Percentiles rank a stretch among this genome's conserved stretches.
These are phyloP conservation scores for Xylota segnis DNA, from an alignment of 2,888 invertebrate genomes.

Conservation along the genomic window DNA sequence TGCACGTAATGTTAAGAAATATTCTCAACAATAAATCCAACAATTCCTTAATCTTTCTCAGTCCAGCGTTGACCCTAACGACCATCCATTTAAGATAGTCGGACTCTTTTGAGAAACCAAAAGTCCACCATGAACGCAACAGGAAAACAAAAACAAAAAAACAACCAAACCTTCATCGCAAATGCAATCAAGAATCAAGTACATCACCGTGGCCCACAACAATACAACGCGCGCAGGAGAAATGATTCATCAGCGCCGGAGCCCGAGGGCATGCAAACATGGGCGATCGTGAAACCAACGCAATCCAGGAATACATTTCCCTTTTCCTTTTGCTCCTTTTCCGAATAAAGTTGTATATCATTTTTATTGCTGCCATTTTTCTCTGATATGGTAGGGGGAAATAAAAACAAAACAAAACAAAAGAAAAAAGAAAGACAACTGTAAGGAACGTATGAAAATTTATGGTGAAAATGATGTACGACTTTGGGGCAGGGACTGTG, in stretches of 20 bases:
- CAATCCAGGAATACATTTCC: conserved; percentile 37
- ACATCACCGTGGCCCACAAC: conserved; percentile 66
- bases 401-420: conserved; percentile 1
- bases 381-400: conserved; percentile 57
- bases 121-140: conserved; percentile 3
- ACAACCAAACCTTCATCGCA: conserved; percentile 25
- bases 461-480: conserved; percentile 53
- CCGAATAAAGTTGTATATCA: conserved; percentile 76
- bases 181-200: conserved; percentile 73
- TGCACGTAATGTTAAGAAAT: neutral
- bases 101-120: conserved; percentile 42
- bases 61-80: conserved; percentile 68
- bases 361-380: conserved; percentile 77
- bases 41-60: conserved; percentile 41
- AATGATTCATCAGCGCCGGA: conserved; percentile 70
- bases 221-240: conserved; percentile 24
- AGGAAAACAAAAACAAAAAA: conserved; percentile 1
- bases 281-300: conserved; percentile 60
- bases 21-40: conserved; percentile 23
- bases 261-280: conserved; percentile 63
- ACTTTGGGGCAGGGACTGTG: conserved; percentile 28
- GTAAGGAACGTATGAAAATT: conserved; percentile 58
- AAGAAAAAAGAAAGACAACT: too few species aligned
- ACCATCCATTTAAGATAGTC: conserved; percentile 59
- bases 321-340: conserved; percentile 57